Evolutionary conservation across 2,797 vertebrate genomes (phyloP), one percentile per base, ranked within the genome.

Genomic region (Falco concolor): DNA sequence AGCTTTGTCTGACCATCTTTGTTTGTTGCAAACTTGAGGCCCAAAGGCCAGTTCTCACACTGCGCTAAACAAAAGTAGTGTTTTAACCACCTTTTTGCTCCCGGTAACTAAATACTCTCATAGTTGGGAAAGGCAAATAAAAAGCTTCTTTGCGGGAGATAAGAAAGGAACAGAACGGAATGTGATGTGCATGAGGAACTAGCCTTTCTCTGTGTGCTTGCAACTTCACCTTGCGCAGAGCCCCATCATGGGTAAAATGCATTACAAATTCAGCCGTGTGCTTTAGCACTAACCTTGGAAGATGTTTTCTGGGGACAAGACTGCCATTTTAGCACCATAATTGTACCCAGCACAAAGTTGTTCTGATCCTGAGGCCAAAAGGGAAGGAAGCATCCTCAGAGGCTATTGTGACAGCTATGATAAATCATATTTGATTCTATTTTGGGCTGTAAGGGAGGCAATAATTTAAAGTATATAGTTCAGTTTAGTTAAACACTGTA

Each of bases 341-440:
- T n/a, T 74, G 17, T 88, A 34, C 53, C 53, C 76, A 72, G 69
- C 60, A 67, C 57, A 38, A 16, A 75, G 24, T 3, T 75, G 61
- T 69, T 84, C 83, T 13, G 13, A 53, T 73, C 72, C 84, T 6
- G 56, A 91, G 84, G 94, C 36, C 82, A 77, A 73, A 85, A 72
- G 79, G 81, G 76, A 67, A 67, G 56, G 60, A 92, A 83, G 57
- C 20, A 36, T 87, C 82, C 87, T 81, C 77, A 50, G 80, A 78
- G 50, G 36, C 34, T 95, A 34, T 72, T 65, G 49, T 1, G 0
- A 38, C 89, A 93, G 83, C 79, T 1, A 4, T 14, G 49, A 75
- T 56, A 94, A 91, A 89, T 96, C 91, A 70, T 27, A 23, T 75
- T 54, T 36, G 14, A 12, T 34, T 64, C 90, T 91, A 87, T 93